Evolutionary conservation across 2,113 vertebrate genomes (phyloP).

Genomic region (Rhinoderma darwinii): DNA sequence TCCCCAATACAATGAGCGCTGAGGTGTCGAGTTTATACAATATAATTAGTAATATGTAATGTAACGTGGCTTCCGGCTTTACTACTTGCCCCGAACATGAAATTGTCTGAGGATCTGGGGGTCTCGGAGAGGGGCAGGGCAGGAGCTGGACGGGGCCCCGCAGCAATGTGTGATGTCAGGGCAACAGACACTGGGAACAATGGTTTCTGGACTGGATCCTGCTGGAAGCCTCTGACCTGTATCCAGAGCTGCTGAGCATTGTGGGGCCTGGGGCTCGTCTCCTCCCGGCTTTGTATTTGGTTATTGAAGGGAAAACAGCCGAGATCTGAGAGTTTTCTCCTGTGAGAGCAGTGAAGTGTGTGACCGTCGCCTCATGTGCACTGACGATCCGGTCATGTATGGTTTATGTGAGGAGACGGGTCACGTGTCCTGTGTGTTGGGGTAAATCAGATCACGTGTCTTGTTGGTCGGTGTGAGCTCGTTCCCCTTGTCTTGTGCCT

Average conservation of each 20-base stretch:
- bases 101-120: too few species aligned
- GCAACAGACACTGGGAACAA: background rate
- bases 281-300: background rate
- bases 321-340: background rate
- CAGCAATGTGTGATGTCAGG: background rate
- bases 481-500: background rate
- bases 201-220: background rate
- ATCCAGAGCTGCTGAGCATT: background rate
- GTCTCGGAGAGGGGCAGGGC: background rate
- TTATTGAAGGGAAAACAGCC: background rate
- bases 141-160: background rate
- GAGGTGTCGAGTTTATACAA: background rate
- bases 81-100: too few species aligned
- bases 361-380: background rate
- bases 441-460: background rate
- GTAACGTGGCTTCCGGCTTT: too few species aligned
- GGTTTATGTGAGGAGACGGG: background rate
- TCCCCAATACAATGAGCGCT: background rate
- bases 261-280: background rate
- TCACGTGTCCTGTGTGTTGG: background rate
- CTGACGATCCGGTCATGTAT: background rate
- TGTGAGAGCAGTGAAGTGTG: background rate
- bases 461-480: too few species aligned
- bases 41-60: too few species aligned
- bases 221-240: constrained; percentile 3